Evolutionary conservation across 2,113 vertebrate species (phyloP), one percentile per base, ranked within the genome.

Genomic region (Pelmatolapia mariae): DNA sequence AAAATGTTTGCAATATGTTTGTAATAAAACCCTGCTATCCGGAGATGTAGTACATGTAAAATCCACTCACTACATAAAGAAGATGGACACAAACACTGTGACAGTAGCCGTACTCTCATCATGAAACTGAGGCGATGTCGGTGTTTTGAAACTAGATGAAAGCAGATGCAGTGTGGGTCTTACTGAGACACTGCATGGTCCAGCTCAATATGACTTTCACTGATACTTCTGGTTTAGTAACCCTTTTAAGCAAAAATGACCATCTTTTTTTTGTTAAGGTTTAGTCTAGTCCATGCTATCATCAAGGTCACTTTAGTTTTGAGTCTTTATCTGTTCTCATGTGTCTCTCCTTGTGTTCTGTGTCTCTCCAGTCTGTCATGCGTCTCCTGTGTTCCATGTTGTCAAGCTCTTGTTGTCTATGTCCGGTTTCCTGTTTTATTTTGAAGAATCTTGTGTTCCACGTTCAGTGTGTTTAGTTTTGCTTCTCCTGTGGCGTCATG

Each of bases 151-250:
- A 40, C 10, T 3, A 68, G 19, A 68, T 13, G 11, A 12, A 68
- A 5, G 1, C 19, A 4, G 33, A 68, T 11, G 29, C 63, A 68
- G 19, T 38, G 18, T 22, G 63, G 11, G 19, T 40, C 11, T 68
- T 0, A 68, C 31, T 38, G 33, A 66, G 18, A 38, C 33, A 66
- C 61, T 15, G 19, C 3, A 19, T 22, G 33, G 36, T 15, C 36
- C 63, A 0, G 6, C 33, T n/a, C 10, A 36, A 0, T 0, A 5
- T n/a, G 59, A n/a, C 0, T 66, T 36, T 11, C 18, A 3, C 61
- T 38, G 10, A 66, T 66, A 0, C 61, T n/a, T 66, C 10, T 66
- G 19, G 0, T 36, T 66, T 66, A n/a, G 0, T 4, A 0, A 66
- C 33, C 6, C 1, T 66, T 36, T 38, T 66, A 5, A 38, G 6